Evolutionary conservation across 2,888 invertebrate species (phyloP), one percentile per base, ranked within the genome.

Genomic region (Drosophila pegasa): DNA sequence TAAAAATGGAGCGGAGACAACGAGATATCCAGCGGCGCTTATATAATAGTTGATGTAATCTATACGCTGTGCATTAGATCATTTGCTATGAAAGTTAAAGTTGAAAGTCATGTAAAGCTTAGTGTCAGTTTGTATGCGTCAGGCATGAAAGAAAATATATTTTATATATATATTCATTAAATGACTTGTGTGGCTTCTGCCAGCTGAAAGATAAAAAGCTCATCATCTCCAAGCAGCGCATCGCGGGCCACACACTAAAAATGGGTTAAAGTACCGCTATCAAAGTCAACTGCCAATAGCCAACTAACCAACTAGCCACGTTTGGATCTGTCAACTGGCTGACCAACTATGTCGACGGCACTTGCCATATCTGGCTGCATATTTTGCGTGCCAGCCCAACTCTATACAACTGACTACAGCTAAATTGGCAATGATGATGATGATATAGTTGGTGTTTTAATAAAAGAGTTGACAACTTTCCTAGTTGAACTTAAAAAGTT

Each of bases 261-360:
- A 61, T 80, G 68, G 66, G 80, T 80, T 80, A 71, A 58, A 76
- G 65, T 62, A 80, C 78, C 78, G 78, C 66, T 69, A 77, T 16
- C 37, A 14, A 16, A 27, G 51, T 37, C 9, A 48, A 56, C 27
- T 56, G 43, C 37, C 61, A 66, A 52, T 48, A 16, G 37, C 29
- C 48, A 62, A 43, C 51, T 45, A 52, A 40, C 48, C 29, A 54
- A 62, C 60, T 50, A 51, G 41, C 80, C 74, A 80, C 61, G 50
- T 78, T 74, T 77, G 78, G 78, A 27, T 51, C 48, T 60, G 65
- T 60, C 65, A 64, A 73, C 69, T 61, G 45, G 69, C 73, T 56
- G 56, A n/a, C 58, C 75, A 77, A 76, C 54, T 77, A 51, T 76
- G 75, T 77, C 71, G 71, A 25, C 62, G 50, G 18, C 67, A 57